Conservation (phyloP, 2,113 vertebrate genomes). For the Etheostoma cragini region DNA sequence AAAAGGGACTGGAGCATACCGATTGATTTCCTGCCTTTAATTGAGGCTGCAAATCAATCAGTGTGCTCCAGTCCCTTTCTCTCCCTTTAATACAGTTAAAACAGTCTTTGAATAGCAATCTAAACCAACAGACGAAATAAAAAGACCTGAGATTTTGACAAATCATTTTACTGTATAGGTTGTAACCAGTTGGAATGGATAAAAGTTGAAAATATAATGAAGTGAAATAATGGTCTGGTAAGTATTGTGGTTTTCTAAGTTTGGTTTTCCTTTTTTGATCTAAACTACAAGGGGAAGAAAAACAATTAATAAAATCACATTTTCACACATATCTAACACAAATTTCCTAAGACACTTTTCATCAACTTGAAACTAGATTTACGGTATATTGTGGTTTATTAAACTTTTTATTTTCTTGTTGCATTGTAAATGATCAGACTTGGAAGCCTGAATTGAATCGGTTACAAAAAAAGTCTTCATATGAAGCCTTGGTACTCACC, state of each 20-base stretch:
- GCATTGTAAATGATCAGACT: neutral
- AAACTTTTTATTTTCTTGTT: neutral
- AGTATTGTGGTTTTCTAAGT: neutral
- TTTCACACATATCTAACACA: neutral
- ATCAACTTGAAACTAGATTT: neutral
- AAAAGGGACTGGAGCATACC: neutral
- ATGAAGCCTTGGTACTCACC: slow-evolving; percentile 84
- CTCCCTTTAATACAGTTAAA: neutral
- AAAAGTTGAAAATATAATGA: neutral
- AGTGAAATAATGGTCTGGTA: neutral
- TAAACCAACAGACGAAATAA: neutral
- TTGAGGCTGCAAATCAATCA: neutral
- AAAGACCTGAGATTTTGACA: neutral
- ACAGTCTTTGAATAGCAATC: no score
- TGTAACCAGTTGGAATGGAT: neutral
- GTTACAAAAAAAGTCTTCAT: neutral
- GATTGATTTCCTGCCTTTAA: neutral
- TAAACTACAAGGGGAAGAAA: neutral
- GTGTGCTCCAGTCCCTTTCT: neutral
- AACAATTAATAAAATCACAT: neutral
- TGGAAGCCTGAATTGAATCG: neutral
- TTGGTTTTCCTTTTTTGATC: neutral
- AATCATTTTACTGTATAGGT: neutral
- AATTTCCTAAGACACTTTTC: neutral
- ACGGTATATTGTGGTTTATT: neutral